These are phyloP conservation scores for Palythoa heliodiscus DNA, from an alignment of 92 coral and sea anemone genomes.

Conservation along the genomic window DNA sequence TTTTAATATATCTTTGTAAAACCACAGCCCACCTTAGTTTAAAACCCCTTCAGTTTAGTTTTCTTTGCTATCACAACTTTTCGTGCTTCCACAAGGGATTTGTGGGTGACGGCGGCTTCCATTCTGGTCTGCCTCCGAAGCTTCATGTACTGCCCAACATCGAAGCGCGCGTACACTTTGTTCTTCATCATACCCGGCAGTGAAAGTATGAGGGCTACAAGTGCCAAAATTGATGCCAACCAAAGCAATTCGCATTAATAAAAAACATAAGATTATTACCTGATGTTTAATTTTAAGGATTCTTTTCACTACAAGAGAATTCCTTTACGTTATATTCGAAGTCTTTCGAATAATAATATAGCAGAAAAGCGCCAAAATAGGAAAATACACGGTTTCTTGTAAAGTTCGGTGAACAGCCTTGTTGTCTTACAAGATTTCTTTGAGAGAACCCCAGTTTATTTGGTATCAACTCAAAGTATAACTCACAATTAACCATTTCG, in stretches of 20 bases:
- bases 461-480: not conserved
- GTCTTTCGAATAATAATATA: not conserved
- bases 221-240: conserved; percentile 2
- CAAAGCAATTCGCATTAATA: conserved; percentile 13
- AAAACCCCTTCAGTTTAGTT: conserved; percentile 13
- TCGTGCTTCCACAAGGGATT: conserved; percentile 20
- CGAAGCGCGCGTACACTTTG: conserved; percentile 2
- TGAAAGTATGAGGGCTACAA: not conserved
- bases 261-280: conserved; percentile 8
- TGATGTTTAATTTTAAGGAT: conserved; percentile 20
- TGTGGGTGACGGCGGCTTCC: conserved; percentile 1
- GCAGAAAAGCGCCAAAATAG: not conserved
- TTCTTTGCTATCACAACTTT: conserved; percentile 10
- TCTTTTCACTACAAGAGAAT: conserved; percentile 12
- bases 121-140: not conserved
- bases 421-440: conserved; percentile 12
- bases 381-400: conserved; percentile 9
- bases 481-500: not conserved
- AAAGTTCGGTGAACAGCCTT: not conserved
- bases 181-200: conserved; percentile 1
- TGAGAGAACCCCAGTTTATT: conserved; percentile 1
- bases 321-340: conserved; percentile 6
- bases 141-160: conserved; percentile 23
- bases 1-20: not conserved
- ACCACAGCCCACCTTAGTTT: not conserved